Evolutionary conservation across 2,888 invertebrate genomes (phyloP), one percentile per base, ranked within the genome.

Genomic region (Tenthredo mesomela): DNA sequence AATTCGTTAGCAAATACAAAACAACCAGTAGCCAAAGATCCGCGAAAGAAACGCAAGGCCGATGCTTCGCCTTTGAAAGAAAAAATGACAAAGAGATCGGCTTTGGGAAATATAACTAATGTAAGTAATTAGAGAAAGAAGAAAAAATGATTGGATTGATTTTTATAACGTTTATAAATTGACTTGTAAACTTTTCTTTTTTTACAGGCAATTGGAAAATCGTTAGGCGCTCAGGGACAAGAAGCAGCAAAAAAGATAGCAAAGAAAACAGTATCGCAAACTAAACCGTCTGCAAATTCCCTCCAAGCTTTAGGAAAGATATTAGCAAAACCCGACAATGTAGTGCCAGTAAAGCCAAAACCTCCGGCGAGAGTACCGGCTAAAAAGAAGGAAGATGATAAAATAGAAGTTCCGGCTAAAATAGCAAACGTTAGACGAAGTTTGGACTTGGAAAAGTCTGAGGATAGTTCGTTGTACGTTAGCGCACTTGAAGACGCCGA

Each of bases 101-200:
- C 98, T 3, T 95, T 98, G 91, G 97, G 97, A 86, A 98, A 98
- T 93, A 95, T 98, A 88, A 97, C 97, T 82, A 98, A 97, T 93
- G 96, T 96, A 87, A 89, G 91, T n/a, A n/a, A n/a, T 89, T 15
- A 2, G 25, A 21, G 21, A 9, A 61, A 12, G n/a, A 12, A 29
- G 29, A 29, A n/a, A n/a, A n/a, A n/a, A n/a, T n/a, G n/a, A n/a
- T n/a, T n/a, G n/a, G n/a, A n/a, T n/a, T 21, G 7, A 25, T 25
- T 61, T 21, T 40, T 54, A 9, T 75, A 50, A 65, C 21, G 15
- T 33, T 84, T 50, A 85, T 40, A 70, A 70, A 78, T 67, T 9
- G 61, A 75, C 33, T 25, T 50, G 82, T 40, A 54, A 54, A 33
- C 4, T 33, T 29, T 29, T 29, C 29, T 25, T 67, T 85, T 85